Base-by-base conservation (phyloP, 2,797 vertebrate species). In the Poecile montanus region DNA sequence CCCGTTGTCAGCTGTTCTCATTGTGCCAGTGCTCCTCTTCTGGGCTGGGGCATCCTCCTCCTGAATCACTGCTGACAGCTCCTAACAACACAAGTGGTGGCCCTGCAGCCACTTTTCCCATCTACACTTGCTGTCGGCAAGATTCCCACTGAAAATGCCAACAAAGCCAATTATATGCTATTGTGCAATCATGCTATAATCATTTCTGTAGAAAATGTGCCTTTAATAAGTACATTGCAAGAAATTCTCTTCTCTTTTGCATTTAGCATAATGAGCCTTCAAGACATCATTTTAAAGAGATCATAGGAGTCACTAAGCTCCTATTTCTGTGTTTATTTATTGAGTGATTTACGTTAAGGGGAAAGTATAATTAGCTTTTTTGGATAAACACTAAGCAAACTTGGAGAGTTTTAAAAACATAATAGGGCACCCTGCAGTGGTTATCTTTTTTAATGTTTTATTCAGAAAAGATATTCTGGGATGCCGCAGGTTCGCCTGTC, bases 161-260 rank as follows among this genome's bases (percentile, higher is more conserved):
- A 81, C 93, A 94, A 94, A 93, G 93, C 38, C 94, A 95, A 96
- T 96, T 85, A 87, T 73, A 76, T 93, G 74, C 88, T 85, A 98
- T 98, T 97, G 98, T 98, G 96, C 74, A 95, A 95, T 97, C 97
- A 97, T 97, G 97, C 97, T 95, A 94, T 97, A 85, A 91, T 44
- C 29, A 97, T 97, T 98, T 98, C 98, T 97, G 95, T 97, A 97
- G 97, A 98, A 98, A 98, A 98, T 98, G 97, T 98, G 97, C 97
- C 98, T 97, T 98, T 98, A 98, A 98, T 98, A 98, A 98, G 96
- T 95, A 94, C 97, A 97, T 98, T 98, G 97, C 98, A 97, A 95
- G 97, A 97, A 95, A 82, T 96, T 95, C 95, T 95, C 92, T 97
- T 97, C 96, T 98, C 80, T 97, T 98, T 98, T 98, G 97, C 98